Percentiles rank a stretch among this genome's conserved stretches.
phyloP scores from a whole-genome alignment of 2,888 invertebrate genomes.

The Adelphocoris suturalis region DNA sequence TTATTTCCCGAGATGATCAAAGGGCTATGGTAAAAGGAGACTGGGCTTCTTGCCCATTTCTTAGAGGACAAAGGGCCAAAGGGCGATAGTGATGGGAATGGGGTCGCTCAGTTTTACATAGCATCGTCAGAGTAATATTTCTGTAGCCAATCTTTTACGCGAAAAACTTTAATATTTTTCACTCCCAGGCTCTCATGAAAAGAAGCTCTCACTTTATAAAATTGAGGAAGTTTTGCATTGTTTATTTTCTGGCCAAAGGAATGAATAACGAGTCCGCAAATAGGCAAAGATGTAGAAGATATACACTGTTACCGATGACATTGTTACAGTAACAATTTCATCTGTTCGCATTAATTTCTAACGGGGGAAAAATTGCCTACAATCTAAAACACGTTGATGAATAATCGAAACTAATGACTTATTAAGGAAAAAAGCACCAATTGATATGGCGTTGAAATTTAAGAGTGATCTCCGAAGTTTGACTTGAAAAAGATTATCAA shows the following conservation, averaged over 20 bases:
- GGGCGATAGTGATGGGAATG: background rate
- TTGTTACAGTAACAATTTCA: too few species aligned
- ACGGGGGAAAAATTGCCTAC: too few species aligned
- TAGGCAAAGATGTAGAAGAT: too few species aligned
- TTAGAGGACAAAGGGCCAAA: slow-evolving; percentile 10
- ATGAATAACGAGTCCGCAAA: background rate
- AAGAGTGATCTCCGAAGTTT: too few species aligned
- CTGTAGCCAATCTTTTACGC: background rate
- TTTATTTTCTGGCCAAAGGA: slow-evolving; percentile 1
- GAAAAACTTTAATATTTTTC: slow-evolving; percentile 5
- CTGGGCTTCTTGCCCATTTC: slow-evolving; percentile 27
- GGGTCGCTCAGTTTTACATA: background rate
- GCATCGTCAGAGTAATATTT: background rate
- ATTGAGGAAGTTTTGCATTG: slow-evolving; percentile 13
- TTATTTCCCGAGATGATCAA: slow-evolving; percentile 5
- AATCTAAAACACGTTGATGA: too few species aligned
- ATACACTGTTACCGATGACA: too few species aligned
- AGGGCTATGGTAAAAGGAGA: background rate
- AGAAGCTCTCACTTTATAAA: background rate
- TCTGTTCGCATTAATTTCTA: too few species aligned
- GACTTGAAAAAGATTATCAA: too few species aligned
- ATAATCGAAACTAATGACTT: too few species aligned
- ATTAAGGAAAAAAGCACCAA: too few species aligned
- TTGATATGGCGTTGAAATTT: too few species aligned
- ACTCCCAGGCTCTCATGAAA: background rate